Evolutionary conservation across 2,888 invertebrate species (phyloP), one percentile per base, ranked within the genome.

Genomic region (Teinopalpus imperialis): DNA sequence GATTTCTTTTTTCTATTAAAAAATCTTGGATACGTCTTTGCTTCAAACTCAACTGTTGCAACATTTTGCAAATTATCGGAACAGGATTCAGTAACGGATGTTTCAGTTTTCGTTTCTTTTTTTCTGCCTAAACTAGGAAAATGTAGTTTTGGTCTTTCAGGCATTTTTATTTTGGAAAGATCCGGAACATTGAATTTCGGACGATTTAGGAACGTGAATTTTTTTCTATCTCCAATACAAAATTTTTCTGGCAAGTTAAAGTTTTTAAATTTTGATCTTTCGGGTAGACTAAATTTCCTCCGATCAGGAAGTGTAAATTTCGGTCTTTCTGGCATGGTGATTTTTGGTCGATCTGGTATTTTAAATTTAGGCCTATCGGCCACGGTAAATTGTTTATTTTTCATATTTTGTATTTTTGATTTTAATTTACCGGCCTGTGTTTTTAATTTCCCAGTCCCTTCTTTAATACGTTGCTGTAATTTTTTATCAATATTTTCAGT

Each of bases 11-110:
- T 88, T 57, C 78, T 80, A 47, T 72, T 75, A 60, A 93, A 92
- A 54, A 95, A 90, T 57, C 95, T 91, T 0, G 96, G 96, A 68
- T 94, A 95, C 0, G 96, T 95, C 57, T 92, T 92, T 53, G 94
- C 92, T 74, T 94, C 94, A 66, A 92, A 92, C 37, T 92, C 91
- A 64, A 95, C 94, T 29, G 90, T 91, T 41, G 90, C 86, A 23
- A 86, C 81, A 43, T 89, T 86, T 57, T 75, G 72, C 63, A 71
- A 68, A 16, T 40, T 43, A 62, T 73, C 87, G 37, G 60, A 64
- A 46, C 68, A 74, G 8, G 77, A 86, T 68, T 69, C 88, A 56
- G 56, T 85, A 63, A 56, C 75, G 51, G 87, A 83, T 5, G 61
- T 68, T 32, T 74, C 72, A 12, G 66, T 55, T 57, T 81, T 83